phyloP scores from a whole-genome alignment of 2,888 invertebrate genomes.

The Smittia sp. region DNA sequence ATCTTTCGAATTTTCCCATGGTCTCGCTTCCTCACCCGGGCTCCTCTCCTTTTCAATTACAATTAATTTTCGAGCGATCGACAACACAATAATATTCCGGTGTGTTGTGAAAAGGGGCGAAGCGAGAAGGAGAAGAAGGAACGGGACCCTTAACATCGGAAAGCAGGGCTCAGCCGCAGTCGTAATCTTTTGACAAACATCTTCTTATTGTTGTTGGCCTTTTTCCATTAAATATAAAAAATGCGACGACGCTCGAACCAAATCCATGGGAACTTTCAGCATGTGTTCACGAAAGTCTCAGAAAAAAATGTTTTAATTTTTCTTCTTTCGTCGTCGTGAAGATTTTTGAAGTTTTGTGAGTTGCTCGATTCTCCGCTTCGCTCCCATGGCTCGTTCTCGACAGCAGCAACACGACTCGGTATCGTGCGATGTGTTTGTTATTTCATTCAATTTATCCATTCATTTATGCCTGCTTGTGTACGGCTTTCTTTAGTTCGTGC shows the following conservation, averaged over 20 bases:
- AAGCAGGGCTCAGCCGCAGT: conserved; percentile 22
- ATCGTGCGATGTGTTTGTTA: conserved; percentile 28
- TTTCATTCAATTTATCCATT: conserved; percentile 39
- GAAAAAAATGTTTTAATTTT: conserved; percentile 32
- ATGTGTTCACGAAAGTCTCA: conserved; percentile 37
- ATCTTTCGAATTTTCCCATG: conserved; percentile 38
- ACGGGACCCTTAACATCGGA: background rate
- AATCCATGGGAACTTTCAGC: conserved; percentile 38
- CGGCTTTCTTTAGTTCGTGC: conserved; percentile 28
- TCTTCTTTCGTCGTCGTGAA: conserved; percentile 27
- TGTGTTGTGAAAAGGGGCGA: conserved; percentile 9
- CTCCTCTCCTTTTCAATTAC: conserved; percentile 26
- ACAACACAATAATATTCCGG: conserved; percentile 37
- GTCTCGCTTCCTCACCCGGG: background rate
- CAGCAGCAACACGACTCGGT: conserved; percentile 4
- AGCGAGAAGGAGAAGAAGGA: conserved; percentile 1
- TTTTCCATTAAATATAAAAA: conserved; percentile 31
- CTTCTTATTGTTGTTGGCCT: conserved; percentile 25
- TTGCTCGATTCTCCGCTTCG: background rate
- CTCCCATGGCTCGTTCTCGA: conserved; percentile 13
- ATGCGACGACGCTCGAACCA: conserved; percentile 4
- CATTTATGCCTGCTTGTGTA: conserved; percentile 23
- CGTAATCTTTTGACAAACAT: conserved; percentile 38
- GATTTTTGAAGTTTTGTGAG: conserved; percentile 2
- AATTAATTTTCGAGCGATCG: conserved; percentile 26